Evolutionary conservation across 35 echinoderm and acorn worm species (phyloP).

Genomic region (Eucidaris tribuloides): DNA sequence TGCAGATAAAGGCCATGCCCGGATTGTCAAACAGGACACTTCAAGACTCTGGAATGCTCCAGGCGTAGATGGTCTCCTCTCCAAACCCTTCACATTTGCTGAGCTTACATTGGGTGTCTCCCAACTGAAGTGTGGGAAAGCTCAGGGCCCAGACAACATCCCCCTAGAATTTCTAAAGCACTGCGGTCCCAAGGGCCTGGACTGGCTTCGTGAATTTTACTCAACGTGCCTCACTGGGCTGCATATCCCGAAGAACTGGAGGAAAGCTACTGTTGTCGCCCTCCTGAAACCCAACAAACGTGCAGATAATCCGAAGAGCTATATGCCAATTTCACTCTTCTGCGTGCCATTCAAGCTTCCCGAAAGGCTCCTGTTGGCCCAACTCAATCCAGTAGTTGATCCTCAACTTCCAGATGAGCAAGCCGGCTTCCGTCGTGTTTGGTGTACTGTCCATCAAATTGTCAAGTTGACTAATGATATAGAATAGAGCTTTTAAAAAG

Average conservation of each 20-base stretch:
- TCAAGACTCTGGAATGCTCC: background rate
- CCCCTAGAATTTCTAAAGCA: conserved; percentile 12
- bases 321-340: conserved; percentile 1
- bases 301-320: conserved; percentile 13
- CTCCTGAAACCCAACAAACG: conserved; percentile 16
- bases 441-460: conserved; percentile 3
- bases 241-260: conserved; percentile 29
- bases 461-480: background rate
- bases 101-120: background rate
- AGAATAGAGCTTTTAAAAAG: background rate
- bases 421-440: conserved; percentile 12
- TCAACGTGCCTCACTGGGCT: background rate
- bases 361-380: background rate
- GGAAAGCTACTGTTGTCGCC: conserved; percentile 15
- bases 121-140: background rate
- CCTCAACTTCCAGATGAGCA: background rate
- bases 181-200: background rate
- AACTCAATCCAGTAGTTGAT: background rate
- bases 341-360: no score
- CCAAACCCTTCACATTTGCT: background rate
- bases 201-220: background rate
- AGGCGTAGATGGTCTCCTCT: conserved; percentile 2
- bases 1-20: background rate
- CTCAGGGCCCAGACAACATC: no score
- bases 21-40: background rate